Evolutionary conservation across 1,140 invertebrate genomes (phyloP).

Genomic region (Zaprionus inermis): DNA sequence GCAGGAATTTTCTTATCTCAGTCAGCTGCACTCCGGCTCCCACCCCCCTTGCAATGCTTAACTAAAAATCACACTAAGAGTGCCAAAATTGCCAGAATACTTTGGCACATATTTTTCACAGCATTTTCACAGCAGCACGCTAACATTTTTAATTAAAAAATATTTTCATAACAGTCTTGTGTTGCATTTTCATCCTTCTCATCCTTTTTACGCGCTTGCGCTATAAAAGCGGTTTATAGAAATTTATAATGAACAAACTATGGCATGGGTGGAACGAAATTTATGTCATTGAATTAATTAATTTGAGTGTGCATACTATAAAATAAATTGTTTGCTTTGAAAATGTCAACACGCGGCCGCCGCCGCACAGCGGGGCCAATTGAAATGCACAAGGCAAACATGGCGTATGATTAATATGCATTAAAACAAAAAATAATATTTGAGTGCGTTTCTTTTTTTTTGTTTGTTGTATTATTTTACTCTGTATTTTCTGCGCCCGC

Average conservation of each 20-base stretch:
- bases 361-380: slow-evolving; percentile 47
- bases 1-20: background rate
- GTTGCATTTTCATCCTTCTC: slow-evolving; percentile 18
- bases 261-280: background rate
- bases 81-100: background rate
- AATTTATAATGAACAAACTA: slow-evolving; percentile 13
- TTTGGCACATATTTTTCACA: background rate
- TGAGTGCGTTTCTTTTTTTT: slow-evolving; percentile 24
- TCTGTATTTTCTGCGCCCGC: slow-evolving; percentile 59
- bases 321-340: slow-evolving; percentile 44
- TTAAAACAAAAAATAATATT: slow-evolving; percentile 50
- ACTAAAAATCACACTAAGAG: slow-evolving; percentile 5
- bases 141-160: slow-evolving; percentile 52
- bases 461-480: slow-evolving; percentile 31
- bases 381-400: slow-evolving; percentile 67
- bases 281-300: slow-evolving; percentile 62
- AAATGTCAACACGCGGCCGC: slow-evolving; percentile 43
- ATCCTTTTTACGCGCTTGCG: slow-evolving; percentile 7
- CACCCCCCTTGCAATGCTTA: background rate
- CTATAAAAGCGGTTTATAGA: slow-evolving; percentile 26
- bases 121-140: slow-evolving; percentile 15
- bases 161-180: slow-evolving; percentile 32
- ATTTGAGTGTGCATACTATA: slow-evolving; percentile 30
- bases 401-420: slow-evolving; percentile 76
- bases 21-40: background rate